phyloP scores from a whole-genome alignment of 2,797 vertebrate genomes.

The Hozukius guyotensis region DNA sequence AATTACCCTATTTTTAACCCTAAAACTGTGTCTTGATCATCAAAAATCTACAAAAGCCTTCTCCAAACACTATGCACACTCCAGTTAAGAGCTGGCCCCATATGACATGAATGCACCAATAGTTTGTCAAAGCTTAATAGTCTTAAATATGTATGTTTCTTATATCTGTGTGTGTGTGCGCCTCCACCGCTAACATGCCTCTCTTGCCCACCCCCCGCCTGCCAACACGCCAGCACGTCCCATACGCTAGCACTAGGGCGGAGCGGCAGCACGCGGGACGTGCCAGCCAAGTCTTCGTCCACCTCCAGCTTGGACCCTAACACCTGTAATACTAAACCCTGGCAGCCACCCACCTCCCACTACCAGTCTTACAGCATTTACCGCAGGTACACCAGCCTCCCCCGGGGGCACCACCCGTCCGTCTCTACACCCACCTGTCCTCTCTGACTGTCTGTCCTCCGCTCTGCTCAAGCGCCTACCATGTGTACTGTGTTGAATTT shows the following conservation, averaged over 20 bases:
- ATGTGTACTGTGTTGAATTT: conserved; percentile 3
- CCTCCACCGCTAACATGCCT: conserved; percentile 80
- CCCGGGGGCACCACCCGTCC: conserved; percentile 18
- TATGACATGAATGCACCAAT: conserved; percentile 43
- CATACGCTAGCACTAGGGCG: conserved; percentile 88
- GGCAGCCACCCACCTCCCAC: conserved; percentile 84
- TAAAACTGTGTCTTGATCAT: too few species aligned
- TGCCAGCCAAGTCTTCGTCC: conserved; percentile 88
- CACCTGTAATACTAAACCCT: conserved; percentile 87
- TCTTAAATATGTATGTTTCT: conserved; percentile 50
- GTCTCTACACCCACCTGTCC: conserved; percentile 48
- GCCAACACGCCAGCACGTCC: conserved; percentile 83
- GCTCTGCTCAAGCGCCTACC: conserved; percentile 12
- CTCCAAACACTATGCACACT: not conserved
- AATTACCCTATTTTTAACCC: not conserved
- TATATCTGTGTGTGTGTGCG: conserved; percentile 59
- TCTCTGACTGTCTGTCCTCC: conserved; percentile 37
- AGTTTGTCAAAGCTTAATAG: conserved; percentile 52
- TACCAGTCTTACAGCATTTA: conserved; percentile 89
- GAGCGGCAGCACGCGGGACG: conserved; percentile 88
- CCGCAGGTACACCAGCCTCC: conserved; percentile 83
- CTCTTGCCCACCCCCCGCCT: conserved; percentile 76
- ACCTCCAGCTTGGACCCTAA: conserved; percentile 89
- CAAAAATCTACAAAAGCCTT: not conserved
- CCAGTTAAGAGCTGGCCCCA: not conserved